Conservation (phyloP, 2,888 invertebrate genomes). For the Catocala nupta region DNA sequence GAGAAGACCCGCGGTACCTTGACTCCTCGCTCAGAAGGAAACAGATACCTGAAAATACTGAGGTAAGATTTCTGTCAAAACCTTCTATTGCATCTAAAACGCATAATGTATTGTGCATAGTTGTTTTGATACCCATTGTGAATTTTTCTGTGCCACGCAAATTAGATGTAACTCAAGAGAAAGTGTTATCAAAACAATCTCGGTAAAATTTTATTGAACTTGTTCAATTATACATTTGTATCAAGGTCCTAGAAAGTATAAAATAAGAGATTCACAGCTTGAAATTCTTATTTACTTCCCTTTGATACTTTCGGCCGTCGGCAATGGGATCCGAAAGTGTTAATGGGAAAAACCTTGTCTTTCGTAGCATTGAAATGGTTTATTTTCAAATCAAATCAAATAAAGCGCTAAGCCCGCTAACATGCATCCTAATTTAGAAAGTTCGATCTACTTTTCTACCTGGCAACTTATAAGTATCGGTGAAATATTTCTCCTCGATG, state of each 20-base stretch:
- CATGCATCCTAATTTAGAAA: not conserved
- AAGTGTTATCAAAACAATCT: no score
- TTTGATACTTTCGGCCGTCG: conserved; percentile 19
- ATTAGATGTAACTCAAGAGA: no score
- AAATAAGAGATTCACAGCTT: conserved; percentile 7
- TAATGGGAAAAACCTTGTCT: conserved; percentile 6
- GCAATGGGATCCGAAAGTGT: conserved; percentile 14
- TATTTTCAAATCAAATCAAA: not conserved
- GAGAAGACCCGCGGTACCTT: conserved; percentile 74
- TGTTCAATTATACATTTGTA: conserved; percentile 4
- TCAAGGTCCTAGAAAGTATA: not conserved
- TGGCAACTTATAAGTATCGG: conserved; percentile 20
- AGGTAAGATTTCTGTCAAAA: conserved; percentile 58
- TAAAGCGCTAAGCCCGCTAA: not conserved
- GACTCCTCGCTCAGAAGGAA: conserved; percentile 63
- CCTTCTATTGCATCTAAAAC: not conserved
- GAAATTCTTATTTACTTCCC: conserved; percentile 10
- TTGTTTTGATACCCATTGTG: no score
- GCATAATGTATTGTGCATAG: no score
- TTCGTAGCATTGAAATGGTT: not conserved
- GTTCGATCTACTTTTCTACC: conserved; percentile 12
- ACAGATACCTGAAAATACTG: conserved; percentile 63
- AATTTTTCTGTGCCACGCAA: no score
- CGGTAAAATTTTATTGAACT: not conserved
- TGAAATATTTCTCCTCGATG: conserved; percentile 30